Evolutionary conservation across 2,797 vertebrate genomes (phyloP).

Genomic region (Hippocampus kuda): DNA sequence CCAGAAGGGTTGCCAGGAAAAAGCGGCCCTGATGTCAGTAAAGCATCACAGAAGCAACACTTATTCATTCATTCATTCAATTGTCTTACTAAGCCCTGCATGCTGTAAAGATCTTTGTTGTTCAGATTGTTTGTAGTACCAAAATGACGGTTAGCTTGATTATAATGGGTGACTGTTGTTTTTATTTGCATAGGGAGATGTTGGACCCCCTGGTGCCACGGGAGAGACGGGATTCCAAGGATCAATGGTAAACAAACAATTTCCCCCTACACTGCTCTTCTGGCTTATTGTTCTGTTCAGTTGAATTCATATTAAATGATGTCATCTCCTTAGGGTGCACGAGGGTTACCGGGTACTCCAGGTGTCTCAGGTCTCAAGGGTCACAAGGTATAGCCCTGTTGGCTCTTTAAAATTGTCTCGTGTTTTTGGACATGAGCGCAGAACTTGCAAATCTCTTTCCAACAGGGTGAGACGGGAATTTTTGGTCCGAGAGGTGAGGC

Average conservation of each 20-base stretch:
- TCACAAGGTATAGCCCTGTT: conserved; percentile 67
- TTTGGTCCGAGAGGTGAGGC: conserved; percentile 41
- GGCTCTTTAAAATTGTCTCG: background rate
- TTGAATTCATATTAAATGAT: background rate
- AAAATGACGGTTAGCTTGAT: background rate
- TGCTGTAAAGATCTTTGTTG: background rate
- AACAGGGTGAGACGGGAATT: conserved; percentile 47
- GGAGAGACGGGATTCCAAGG: conserved; percentile 84
- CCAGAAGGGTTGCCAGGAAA: conserved; percentile 89
- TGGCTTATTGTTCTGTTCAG: background rate
- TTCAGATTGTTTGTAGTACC: background rate
- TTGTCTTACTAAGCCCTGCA: background rate
- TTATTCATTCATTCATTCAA: background rate
- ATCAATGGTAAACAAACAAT: conserved; percentile 69
- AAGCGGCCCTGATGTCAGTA: conserved; percentile 83
- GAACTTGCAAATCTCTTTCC: conserved; percentile 4
- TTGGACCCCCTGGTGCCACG: conserved; percentile 75
- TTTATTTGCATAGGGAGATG: conserved; percentile 68
- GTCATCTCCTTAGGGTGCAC: conserved; percentile 62
- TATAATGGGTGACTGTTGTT: background rate
- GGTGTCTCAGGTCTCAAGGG: conserved; percentile 88
- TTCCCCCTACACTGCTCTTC: background rate
- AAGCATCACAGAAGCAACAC: background rate
- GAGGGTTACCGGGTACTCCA: conserved; percentile 92
- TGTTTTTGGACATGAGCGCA: background rate